Percentiles rank a stretch among this genome's conserved stretches.
Evolutionary conservation across 2,888 invertebrate species (phyloP).

Genomic region (Allygus modestus): DNA sequence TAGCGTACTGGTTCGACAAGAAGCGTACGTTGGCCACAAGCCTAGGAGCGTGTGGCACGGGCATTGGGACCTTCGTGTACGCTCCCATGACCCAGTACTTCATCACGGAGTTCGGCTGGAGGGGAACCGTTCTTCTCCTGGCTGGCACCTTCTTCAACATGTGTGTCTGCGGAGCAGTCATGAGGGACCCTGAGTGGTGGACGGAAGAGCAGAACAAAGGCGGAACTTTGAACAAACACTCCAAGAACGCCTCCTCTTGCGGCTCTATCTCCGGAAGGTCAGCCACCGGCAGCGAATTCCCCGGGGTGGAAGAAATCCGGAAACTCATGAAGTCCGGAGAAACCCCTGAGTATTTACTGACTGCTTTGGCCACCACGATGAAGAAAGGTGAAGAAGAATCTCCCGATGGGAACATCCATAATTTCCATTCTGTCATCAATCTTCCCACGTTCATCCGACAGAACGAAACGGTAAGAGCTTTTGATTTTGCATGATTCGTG

Average conservation of each 20-base stretch:
- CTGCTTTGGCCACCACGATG: conserved; percentile 80
- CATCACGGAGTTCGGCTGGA: conserved; percentile 89
- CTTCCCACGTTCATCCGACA: conserved; percentile 86
- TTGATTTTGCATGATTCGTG: not conserved
- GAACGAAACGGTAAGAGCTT: conserved; percentile 80
- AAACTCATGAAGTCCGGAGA: conserved; percentile 83
- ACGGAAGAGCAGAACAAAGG: conserved; percentile 79
- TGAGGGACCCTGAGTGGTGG: conserved; percentile 94
- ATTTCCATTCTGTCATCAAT: conserved; percentile 83
- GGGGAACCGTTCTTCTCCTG: conserved; percentile 88
- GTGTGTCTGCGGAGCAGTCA: conserved; percentile 90
- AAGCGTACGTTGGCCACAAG: conserved; percentile 92
- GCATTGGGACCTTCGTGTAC: conserved; percentile 87
- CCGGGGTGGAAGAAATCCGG: conserved; percentile 82
- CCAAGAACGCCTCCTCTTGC: conserved; percentile 77
- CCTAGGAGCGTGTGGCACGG: conserved; percentile 92
- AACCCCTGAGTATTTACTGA: conserved; percentile 82
- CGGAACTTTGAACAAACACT: conserved; percentile 74
- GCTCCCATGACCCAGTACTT: conserved; percentile 91
- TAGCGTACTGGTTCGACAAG: conserved; percentile 96
- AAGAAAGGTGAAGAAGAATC: conserved; percentile 75
- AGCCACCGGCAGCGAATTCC: conserved; percentile 74
- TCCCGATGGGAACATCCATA: conserved; percentile 72
- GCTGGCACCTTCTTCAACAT: conserved; percentile 91
- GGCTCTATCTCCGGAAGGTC: conserved; percentile 77